Base-by-base conservation (phyloP, 2,888 invertebrate genomes). In the Ormyrus labotus region DNA sequence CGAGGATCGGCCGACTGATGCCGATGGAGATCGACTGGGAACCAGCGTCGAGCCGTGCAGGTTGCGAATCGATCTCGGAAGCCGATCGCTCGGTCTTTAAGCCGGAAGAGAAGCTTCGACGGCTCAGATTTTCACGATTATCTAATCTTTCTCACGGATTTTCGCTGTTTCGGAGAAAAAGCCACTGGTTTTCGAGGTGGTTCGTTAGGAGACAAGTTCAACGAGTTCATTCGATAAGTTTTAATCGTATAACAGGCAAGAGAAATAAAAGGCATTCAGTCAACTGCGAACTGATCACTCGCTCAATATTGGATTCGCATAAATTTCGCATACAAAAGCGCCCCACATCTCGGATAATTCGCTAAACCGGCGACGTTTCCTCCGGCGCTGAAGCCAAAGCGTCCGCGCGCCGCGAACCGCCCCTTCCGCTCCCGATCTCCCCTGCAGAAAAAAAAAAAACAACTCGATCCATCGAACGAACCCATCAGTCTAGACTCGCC, bases 11-110 rank as follows among this genome's bases (percentile, higher is more conserved):
- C 0, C 7, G 69, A n/a, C 60, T 4, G 57, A 64, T 70, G 19
- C 19, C n/a, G 67, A 78, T 81, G 63, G 34, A 67, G 80, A 80
- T 80, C 58, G 80, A 71, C 67, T 60, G 53, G 3, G 0, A 13
- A 11, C 34, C 6, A 34, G 6, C n/a, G 6, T 4, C 19, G 7
- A 6, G 67, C 45, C 4, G 0, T 47, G 58, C 72, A 60, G 68
- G 55, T 68, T 69, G 78, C 68, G 51, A 69, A 73, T 78, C 78
- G 48, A 9, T 0, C 34, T 2, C 34, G 2, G 50, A 2, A 57
- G 65, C 51, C 8, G 60, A 71, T 78, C 64, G 65, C 45, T 78
- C 51, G 10, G 48, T 11, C 61, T 61, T 61, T 73, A 61, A 69
- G 68, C 67, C 78, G 60, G 70, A 34, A 78, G 60, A 60, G 53